Evolutionary conservation across 2,888 invertebrate genomes (phyloP).

Genomic region (Pardosa pseudoannulata): DNA sequence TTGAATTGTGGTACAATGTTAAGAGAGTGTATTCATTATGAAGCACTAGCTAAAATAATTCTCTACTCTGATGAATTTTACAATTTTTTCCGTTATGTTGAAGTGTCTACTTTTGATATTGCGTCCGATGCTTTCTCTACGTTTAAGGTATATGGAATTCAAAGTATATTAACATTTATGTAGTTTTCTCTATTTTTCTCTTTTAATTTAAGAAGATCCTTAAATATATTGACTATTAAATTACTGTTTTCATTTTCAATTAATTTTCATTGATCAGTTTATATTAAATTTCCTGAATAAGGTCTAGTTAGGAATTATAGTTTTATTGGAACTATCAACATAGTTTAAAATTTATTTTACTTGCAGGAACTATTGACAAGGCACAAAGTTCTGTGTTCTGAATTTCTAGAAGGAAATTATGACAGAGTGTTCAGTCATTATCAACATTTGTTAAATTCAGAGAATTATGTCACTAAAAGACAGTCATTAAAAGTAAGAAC

Average conservation of each 20-base stretch:
- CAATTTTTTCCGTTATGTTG: conserved; percentile 99
- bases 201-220: no score
- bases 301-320: no score
- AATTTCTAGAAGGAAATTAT: conserved; percentile 99
- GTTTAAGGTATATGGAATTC: conserved; percentile 87
- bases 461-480: conserved; percentile 99
- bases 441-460: conserved; percentile 97
- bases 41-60: conserved; percentile 98
- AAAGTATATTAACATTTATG: no score
- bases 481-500: conserved; percentile 90
- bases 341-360: not conserved
- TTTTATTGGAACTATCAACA: no score
- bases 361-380: conserved; percentile 80
- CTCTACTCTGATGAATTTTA: conserved; percentile 98
- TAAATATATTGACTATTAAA: no score
- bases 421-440: conserved; percentile 98
- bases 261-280: no score
- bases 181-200: no score
- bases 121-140: conserved; percentile 99
- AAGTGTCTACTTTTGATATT: conserved; percentile 99
- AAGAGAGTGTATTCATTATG: conserved; percentile 97
- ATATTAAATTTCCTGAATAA: no score
- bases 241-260: no score
- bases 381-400: conserved; percentile 88
- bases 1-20: conserved; percentile 99